Conservation (phyloP, 2,797 vertebrate species). For the Anguilla obscura region DNA sequence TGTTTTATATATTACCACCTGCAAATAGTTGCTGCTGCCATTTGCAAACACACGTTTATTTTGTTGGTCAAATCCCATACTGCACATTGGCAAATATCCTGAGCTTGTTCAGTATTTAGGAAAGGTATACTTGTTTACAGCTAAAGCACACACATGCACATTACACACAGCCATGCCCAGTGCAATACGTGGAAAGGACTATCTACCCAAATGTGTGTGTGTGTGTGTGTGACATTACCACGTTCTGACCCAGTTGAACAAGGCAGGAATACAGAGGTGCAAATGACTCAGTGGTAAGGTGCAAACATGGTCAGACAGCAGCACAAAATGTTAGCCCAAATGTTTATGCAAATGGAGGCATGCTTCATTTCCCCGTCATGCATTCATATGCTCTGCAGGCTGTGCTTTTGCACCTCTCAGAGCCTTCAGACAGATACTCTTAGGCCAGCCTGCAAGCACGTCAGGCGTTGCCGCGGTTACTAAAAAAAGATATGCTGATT, state of each 20-base stretch:
- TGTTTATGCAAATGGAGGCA: background rate
- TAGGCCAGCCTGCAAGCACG: background rate
- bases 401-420: background rate
- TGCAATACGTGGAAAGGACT: too few species aligned
- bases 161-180: too few species aligned
- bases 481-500: background rate
- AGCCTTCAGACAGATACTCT: background rate
- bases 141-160: background rate
- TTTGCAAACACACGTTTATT: too few species aligned
- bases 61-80: too few species aligned
- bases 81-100: too few species aligned
- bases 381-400: background rate
- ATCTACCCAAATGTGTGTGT: background rate
- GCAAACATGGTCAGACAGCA: background rate
- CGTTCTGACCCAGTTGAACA: background rate
- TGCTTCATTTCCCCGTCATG: background rate
- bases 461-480: background rate
- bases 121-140: too few species aligned
- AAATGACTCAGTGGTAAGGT: background rate
- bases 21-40: too few species aligned
- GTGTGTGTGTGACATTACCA: background rate
- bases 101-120: too few species aligned
- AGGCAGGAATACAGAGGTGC: background rate
- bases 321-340: background rate
- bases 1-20: too few species aligned